A percentile compares a stretch with the other conserved stretches of the same genome.
These are phyloP conservation scores for Corythoichthys haematopterus DNA, from an alignment of 2,113 vertebrate genomes.

Conservation along the genomic window DNA sequence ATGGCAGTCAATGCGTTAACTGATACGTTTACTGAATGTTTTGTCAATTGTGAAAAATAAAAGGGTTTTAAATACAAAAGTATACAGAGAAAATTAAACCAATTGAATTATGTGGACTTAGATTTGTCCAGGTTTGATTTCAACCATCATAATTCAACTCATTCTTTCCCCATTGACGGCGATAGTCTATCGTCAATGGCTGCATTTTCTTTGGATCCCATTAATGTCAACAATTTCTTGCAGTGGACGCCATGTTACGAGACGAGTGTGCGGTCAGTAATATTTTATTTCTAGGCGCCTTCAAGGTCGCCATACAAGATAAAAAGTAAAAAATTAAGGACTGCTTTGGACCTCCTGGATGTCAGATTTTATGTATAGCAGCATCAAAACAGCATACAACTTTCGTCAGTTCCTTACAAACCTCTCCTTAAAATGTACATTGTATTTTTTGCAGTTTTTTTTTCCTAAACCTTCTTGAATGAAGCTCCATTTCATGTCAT, in stretches of 20 bases:
- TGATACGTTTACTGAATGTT: not conserved
- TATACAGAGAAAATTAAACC: not conserved
- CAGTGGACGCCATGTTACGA: slow-evolving; percentile 30
- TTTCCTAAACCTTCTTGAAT: slow-evolving; percentile 19
- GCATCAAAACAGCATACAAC: slow-evolving; percentile 3
- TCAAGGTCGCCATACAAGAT: too few species aligned
- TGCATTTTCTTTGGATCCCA: slow-evolving; percentile 3
- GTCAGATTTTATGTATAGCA: not conserved
- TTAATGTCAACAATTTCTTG: slow-evolving; percentile 24
- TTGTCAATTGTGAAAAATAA: not conserved
- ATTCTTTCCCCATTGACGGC: too few species aligned
- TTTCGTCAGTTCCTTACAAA: slow-evolving; percentile 1
- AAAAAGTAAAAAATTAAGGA: too few species aligned
- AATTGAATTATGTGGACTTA: not conserved
- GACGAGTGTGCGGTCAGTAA: slow-evolving; percentile 26
- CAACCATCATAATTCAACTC: slow-evolving; percentile 4
- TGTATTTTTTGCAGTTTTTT: not conserved
- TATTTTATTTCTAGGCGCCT: too few species aligned
- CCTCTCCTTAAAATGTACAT: slow-evolving; percentile 31
- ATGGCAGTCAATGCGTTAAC: too few species aligned
- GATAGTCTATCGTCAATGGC: too few species aligned
- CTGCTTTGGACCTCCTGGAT: not conserved
- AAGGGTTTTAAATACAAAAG: not conserved
- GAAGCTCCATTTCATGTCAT: slow-evolving; percentile 8
- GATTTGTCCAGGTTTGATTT: slow-evolving; percentile 32